phyloP scores from a whole-genome alignment of 2,888 invertebrate species.

The Heliconius hortense region DNA sequence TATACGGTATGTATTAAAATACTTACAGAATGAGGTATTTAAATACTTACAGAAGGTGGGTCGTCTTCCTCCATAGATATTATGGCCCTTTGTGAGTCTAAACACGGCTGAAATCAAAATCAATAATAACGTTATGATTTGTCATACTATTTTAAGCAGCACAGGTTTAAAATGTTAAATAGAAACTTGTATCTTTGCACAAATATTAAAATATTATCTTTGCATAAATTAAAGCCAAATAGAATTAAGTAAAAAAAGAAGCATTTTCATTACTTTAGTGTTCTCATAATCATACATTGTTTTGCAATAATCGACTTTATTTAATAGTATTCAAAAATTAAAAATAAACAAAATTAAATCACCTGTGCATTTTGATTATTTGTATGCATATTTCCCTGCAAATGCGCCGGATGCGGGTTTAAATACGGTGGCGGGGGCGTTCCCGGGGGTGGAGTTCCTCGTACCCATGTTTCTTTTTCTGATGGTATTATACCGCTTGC shows the following conservation, averaged over 20 bases:
- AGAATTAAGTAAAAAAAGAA: too few species aligned
- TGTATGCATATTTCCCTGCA: neutral
- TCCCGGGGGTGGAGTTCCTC: slow-evolving; percentile 86
- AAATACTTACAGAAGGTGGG: slow-evolving; percentile 79
- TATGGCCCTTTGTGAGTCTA: slow-evolving; percentile 88
- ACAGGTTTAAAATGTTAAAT: too few species aligned
- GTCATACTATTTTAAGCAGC: too few species aligned
- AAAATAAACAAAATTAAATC: neutral
- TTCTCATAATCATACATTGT: too few species aligned
- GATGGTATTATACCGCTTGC: slow-evolving; percentile 20
- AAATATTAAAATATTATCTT: too few species aligned
- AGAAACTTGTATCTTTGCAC: too few species aligned
- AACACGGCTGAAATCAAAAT: slow-evolving; percentile 59
- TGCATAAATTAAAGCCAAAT: too few species aligned
- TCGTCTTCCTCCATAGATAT: slow-evolving; percentile 98
- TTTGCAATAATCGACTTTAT: neutral
- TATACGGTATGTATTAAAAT: neutral
- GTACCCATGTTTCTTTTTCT: slow-evolving; percentile 49
- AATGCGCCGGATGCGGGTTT: slow-evolving; percentile 46
- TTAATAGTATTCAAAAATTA: neutral
- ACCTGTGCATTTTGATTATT: slow-evolving; percentile 10
- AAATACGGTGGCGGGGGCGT: slow-evolving; percentile 94
- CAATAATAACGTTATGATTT: neutral
- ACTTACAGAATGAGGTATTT: slow-evolving; percentile 43
- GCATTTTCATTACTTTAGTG: too few species aligned